Evolutionary conservation across 37 sponge, comb jelly and placozoan species (phyloP), one percentile per base, ranked within the genome.

Genomic region (Ephydatia muelleri): DNA sequence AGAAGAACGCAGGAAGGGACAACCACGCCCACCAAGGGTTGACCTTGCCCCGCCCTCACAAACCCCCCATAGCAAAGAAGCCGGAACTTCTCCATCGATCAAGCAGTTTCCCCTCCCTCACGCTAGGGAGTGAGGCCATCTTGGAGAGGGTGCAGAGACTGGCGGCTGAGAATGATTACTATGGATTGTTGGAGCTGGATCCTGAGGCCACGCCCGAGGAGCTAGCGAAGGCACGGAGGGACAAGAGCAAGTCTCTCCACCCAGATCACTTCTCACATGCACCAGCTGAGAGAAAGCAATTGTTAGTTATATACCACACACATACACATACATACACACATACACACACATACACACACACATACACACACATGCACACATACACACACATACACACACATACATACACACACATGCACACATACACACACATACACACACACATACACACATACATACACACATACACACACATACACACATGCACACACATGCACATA

Each of bases 191-290:
- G 35, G 93, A 91, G 65, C 91, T 92, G 43, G 67, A 80, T 0
- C 72, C 90, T 1, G 30, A 39, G 14, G 91, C 94, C 4, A 72
- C 30, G 1, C 36, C 30, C 5, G 86, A 83, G 33, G 95, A 97
- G 81, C 74, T 97, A 1, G 88, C 92, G 12, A 75, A 78, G 65
- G 84, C 80, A 21, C 72, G 94, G 49, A 82, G 97, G 27, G 91
- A 92, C 33, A 89, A 76, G 68, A 89, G 89, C 19, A 49, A 76
- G 76, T 72, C 86, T 70, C 84, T 94, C 0, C 97, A 97, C 66
- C 97, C 97, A 27, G 97, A 97, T 39, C 97, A 93, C 81, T 94
- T 88, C 73, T 79, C 77, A 21, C 38, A 66, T 14, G 80, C 88
- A 8, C 85, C 89, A 0, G 81, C 77, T 13, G 30, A 49, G 66